These are phyloP conservation scores for Spilosoma lubricipeda DNA, from an alignment of 2,888 invertebrate species.

Conservation along the genomic window DNA sequence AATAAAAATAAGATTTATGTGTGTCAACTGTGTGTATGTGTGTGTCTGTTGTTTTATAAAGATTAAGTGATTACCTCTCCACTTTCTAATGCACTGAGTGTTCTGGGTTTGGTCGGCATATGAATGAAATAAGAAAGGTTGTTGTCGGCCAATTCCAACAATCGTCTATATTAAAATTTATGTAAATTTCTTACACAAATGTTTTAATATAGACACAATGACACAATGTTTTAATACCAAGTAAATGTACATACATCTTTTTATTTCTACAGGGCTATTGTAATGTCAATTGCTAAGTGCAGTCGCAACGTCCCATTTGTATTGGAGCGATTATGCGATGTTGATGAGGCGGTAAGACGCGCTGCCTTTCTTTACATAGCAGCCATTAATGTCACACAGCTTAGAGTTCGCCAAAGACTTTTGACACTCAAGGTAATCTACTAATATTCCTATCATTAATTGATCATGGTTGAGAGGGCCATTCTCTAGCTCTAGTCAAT, in stretches of 20 bases:
- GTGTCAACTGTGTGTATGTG: too few species aligned
- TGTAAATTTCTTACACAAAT: too few species aligned
- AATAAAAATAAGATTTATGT: too few species aligned
- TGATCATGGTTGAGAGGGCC: neutral
- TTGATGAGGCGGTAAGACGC: conserved; percentile 91
- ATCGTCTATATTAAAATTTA: too few species aligned
- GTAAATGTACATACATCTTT: neutral
- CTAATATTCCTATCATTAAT: neutral
- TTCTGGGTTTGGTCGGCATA: too few species aligned
- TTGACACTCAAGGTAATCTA: conserved; percentile 74
- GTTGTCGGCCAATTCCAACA: too few species aligned
- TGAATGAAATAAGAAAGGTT: too few species aligned
- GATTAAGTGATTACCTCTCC: too few species aligned
- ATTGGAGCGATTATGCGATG: conserved; percentile 90
- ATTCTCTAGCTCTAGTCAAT: neutral
- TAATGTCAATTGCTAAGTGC: conserved; percentile 91
- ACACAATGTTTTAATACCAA: too few species aligned
- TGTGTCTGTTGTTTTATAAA: too few species aligned
- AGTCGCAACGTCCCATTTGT: conserved; percentile 90
- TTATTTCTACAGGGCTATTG: conserved; percentile 85
- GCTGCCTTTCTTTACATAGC: conserved; percentile 82
- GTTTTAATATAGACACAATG: too few species aligned
- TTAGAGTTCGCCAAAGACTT: conserved; percentile 77
- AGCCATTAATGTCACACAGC: conserved; percentile 79
- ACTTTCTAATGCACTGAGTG: too few species aligned